A percentile compares a stretch with the other conserved stretches of the same genome.
phyloP scores from a whole-genome alignment of 2,888 invertebrate species.

The Leucophora obtusa region DNA sequence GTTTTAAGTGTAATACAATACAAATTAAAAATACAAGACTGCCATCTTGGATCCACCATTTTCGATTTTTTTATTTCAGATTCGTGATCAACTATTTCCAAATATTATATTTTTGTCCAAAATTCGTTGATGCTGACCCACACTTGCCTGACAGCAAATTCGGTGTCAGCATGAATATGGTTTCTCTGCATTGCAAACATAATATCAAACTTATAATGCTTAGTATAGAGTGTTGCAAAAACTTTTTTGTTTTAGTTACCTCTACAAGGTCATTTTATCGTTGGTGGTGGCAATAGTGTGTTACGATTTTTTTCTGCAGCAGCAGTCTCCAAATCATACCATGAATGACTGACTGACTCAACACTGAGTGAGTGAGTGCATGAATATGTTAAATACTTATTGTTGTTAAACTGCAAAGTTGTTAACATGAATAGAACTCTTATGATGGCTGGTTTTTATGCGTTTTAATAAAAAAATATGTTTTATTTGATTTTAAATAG shows the following conservation, averaged over 20 bases:
- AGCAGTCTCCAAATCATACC: constrained; percentile 12
- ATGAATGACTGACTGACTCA: constrained; percentile 1
- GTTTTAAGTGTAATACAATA: no score
- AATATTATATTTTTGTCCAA: no score
- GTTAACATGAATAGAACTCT: constrained; percentile 20
- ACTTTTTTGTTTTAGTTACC: constrained; percentile 5
- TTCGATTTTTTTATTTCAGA: no score
- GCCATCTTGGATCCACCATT: no score
- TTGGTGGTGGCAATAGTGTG: constrained; percentile 24
- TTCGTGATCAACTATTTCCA: no score
- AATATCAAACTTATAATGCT: not conserved
- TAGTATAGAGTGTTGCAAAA: not conserved
- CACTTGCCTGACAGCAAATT: no score
- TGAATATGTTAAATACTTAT: not conserved
- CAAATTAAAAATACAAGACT: no score
- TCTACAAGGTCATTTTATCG: constrained; percentile 37
- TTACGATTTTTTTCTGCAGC: not conserved
- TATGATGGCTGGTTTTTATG: constrained; percentile 39
- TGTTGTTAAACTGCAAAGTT: constrained; percentile 13
- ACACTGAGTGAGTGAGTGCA: not conserved
- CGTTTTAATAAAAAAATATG: constrained; percentile 43
- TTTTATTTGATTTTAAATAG: constrained; percentile 59
- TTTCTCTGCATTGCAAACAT: no score
- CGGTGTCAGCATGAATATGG: no score
- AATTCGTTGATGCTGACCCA: no score